Base-by-base conservation (phyloP, 1,140 invertebrate genomes). In the Helicoverpa armigera region DNA sequence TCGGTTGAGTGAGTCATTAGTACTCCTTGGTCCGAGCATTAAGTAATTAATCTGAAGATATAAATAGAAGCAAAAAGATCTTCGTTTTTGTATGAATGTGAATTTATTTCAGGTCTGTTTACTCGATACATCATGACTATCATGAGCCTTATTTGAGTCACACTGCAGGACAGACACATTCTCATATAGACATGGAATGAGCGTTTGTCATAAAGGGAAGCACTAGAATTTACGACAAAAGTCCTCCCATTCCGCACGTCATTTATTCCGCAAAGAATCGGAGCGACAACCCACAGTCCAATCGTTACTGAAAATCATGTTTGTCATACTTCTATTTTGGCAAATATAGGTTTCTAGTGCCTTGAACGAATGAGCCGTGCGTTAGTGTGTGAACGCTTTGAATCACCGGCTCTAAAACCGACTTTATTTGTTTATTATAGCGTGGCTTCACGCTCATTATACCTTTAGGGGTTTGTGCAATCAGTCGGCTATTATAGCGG, bases 241-340 rank as follows among this genome's bases (percentile, higher is more conserved):
- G 35, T 43, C 35, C 9, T 43, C 35, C 4, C 35, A 43, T 43
- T 43, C 35, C 35, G 5, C 5, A 43, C 35, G 35, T 43, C 35
- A 58, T 65, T 43, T 5, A 16, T 31, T 14, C 35, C 5, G n/a
- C 56, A 16, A 7, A 2, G 5, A 65, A 43, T 48, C 43, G 13
- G 12, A 69, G 48, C 65, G 16, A 51, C 48, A 7, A 18, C 16
- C 1, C 65, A 69, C 13, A 51, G 48, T 18, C 31, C 3, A 51
- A 16, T 67, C 43, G 23, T 31, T 61, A 61, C 16, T 23, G 16
- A 53, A 29, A 54, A 54, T 54, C n/a, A 5, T n/a, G 18, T 72
- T 72, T 72, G 69, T 72, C 69, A 72, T 54, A 72, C 31, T 54
- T 53, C 69, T 72, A 54, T 72, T 72, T 72, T 72, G 23, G 69